Evolutionary conservation across 2,113 vertebrate species (phyloP), one percentile per base, ranked within the genome.

Genomic region (Peromyscus leucopus): DNA sequence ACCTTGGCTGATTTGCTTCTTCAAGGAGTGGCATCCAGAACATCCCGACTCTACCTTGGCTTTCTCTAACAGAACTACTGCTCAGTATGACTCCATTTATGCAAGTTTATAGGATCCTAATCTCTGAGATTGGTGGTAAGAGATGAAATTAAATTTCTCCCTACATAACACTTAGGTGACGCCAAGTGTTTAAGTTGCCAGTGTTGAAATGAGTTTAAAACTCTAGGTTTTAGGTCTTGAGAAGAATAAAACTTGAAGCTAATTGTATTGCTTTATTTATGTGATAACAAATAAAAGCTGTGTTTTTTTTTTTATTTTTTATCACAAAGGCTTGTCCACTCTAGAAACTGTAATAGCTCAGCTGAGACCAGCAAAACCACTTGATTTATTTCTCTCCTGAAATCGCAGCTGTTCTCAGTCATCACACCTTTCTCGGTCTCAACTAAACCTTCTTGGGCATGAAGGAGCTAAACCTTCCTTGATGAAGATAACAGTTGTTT

Each of bases 161-260:
- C 55, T 61, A 19, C 13, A 42, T 89, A 4, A 36, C 51, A 79
- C 80, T 86, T 84, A 46, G 22, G 12, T 80, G 24, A 26, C 93
- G 22, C 51, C 39, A 96, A 74, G 51, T 36, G 61, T 26, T 74
- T 42, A 95, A 83, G 36, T 36, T 91, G 11, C 0, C 2, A 36
- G 11, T 39, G 10, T 33, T 65, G 75, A 96, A 93, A 71, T 74
- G 72, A 46, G 11, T 83, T 94, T 87, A 3, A 82, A 82, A 95
- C 63, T 39, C 12, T 5, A 74, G 10, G 12, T 51, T 59, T 96
- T 46, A 61, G 3, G 51, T 74, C 79, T 85, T 48, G 28, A 75
- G 91, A 96, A 93, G 69, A 48, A 94, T 71, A 61, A 92, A 86
- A 42, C 16, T 85, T 86, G 85, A 95, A 94, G 36, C 33, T 83